phyloP scores from a whole-genome alignment of 2,113 vertebrate genomes.

The Osmerus eperlanus region DNA sequence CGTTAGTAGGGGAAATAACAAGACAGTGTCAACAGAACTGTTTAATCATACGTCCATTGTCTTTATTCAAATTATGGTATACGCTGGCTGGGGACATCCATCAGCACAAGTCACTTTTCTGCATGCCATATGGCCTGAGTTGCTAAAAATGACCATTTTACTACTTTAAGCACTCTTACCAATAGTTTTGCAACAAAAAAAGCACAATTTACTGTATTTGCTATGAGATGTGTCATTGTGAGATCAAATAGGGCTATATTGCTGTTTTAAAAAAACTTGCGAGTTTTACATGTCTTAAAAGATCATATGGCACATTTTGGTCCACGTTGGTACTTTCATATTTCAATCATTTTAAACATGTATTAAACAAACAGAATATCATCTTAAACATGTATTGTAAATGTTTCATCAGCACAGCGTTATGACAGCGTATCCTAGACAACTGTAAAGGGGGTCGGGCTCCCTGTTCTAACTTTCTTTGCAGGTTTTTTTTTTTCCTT shows the following conservation, averaged over 20 bases:
- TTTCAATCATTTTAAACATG: constrained; percentile 54
- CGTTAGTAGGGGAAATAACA: background rate
- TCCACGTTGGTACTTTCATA: constrained; percentile 72
- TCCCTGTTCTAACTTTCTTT: no score
- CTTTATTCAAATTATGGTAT: constrained; percentile 71
- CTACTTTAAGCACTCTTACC: constrained; percentile 62
- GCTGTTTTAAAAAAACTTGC: constrained; percentile 34
- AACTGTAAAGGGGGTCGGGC: constrained; percentile 41
- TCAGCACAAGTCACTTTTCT: constrained; percentile 32
- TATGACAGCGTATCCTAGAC: constrained; percentile 64
- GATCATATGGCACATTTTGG: constrained; percentile 77
- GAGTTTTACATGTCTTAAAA: constrained; percentile 52
- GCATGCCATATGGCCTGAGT: constrained; percentile 46
- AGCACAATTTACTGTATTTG: constrained; percentile 41
- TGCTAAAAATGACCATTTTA: constrained; percentile 58
- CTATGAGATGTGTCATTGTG: constrained; percentile 40
- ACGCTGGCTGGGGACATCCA: constrained; percentile 64
- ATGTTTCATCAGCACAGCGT: constrained; percentile 63
- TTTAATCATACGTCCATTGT: constrained; percentile 23
- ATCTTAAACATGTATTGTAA: constrained; percentile 46
- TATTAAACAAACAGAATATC: constrained; percentile 57
- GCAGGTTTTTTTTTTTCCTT: constrained; percentile 20
- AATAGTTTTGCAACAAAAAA: constrained; percentile 57
- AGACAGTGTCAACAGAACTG: background rate
- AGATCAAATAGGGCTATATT: constrained; percentile 43